These are phyloP conservation scores for Anneissia japonica DNA, from an alignment of 35 echinoderm and acorn worm genomes.

Conservation along the genomic window DNA sequence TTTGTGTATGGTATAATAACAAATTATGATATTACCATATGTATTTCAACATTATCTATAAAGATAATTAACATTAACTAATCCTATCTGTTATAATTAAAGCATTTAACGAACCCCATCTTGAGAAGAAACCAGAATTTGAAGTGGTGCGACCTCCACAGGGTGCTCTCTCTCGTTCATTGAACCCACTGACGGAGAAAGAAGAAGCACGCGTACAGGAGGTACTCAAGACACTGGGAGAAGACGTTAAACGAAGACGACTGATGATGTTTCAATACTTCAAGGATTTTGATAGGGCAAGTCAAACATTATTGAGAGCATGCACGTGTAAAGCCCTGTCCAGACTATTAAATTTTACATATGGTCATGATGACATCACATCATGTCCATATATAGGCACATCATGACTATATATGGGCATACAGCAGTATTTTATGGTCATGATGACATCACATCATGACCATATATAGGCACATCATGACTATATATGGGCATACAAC, in stretches of 20 bases:
- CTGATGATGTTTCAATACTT: slow-evolving; percentile 85
- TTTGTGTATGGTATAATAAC: background rate
- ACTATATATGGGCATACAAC: too few species aligned
- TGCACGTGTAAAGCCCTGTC: background rate
- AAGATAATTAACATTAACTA: background rate
- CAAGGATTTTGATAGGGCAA: slow-evolving; percentile 94
- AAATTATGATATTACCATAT: background rate
- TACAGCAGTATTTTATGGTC: too few species aligned
- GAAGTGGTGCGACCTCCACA: slow-evolving; percentile 73
- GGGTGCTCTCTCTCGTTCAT: slow-evolving; percentile 59
- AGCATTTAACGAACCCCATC: slow-evolving; percentile 94
- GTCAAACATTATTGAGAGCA: background rate
- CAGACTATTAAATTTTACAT: too few species aligned
- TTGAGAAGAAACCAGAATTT: slow-evolving; percentile 83
- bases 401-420: too few species aligned
- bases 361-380: too few species aligned
- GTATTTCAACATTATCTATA: background rate
- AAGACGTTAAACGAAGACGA: slow-evolving; percentile 57
- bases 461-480: too few species aligned
- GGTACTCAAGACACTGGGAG: slow-evolving; percentile 39
- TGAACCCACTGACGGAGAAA: slow-evolving; percentile 37
- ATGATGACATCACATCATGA: too few species aligned
- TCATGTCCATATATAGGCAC: too few species aligned
- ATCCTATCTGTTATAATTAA: background rate
- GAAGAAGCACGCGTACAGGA: slow-evolving; percentile 40